Evolutionary conservation across 2,113 vertebrate species (phyloP).

Genomic region (Illadopsis cleaveri): DNA sequence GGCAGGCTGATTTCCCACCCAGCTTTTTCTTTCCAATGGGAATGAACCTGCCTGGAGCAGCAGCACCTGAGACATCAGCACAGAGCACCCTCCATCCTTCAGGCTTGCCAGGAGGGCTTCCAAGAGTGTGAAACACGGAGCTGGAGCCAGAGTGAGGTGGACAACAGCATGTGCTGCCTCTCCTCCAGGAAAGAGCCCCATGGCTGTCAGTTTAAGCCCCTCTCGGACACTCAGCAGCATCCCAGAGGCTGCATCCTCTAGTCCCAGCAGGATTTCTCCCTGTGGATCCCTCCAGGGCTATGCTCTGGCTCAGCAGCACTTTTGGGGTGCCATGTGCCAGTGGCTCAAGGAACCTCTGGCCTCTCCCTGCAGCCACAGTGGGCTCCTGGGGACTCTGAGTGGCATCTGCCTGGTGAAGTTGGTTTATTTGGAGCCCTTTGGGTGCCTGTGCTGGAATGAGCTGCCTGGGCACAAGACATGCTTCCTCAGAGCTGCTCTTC

Average conservation of each 20-base stretch:
- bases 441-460: neutral
- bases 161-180: neutral
- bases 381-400: neutral
- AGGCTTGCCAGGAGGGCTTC: neutral
- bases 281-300: fast-evolving
- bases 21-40: neutral
- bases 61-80: neutral
- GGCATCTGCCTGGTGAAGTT: fast-evolving
- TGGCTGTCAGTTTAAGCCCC: neutral
- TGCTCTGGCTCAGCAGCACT: fast-evolving
- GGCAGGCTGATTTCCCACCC: neutral
- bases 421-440: neutral
- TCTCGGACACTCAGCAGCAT: neutral
- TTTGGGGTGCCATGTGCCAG: fast-evolving
- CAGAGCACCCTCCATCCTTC: neutral
- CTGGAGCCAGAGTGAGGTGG: fast-evolving
- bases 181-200: fast-evolving
- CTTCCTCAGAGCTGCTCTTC: neutral
- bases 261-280: neutral
- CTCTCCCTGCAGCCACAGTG: fast-evolving
- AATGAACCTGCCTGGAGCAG: neutral
- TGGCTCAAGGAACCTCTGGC: neutral
- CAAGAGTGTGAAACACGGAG: fast-evolving
- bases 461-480: neutral
- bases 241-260: neutral